A percentile compares a stretch with the other conserved stretches of the same genome.
Conservation (phyloP, 2,888 invertebrate genomes). For the Euphydryas editha region DNA sequence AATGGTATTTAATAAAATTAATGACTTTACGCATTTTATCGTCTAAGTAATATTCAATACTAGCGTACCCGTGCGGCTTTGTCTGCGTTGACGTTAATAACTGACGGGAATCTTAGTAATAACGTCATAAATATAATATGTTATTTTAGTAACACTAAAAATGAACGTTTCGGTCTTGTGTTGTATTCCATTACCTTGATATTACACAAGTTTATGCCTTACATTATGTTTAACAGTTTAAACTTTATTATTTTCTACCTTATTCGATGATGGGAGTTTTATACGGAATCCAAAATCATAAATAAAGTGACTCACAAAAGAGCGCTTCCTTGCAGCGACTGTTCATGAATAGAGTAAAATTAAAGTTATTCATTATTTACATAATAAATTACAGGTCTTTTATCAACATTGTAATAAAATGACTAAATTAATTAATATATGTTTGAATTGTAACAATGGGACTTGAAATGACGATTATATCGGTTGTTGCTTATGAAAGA, state of each 20-base stretch:
- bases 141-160: neutral
- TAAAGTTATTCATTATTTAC: neutral
- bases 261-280: conserved; percentile 5
- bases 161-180: neutral
- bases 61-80: neutral
- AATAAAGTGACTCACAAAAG: conserved; percentile 11
- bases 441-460: conserved; percentile 23
- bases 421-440: conserved; percentile 7
- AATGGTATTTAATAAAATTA: neutral
- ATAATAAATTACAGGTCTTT: neutral
- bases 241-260: conserved; percentile 1
- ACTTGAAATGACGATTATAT: conserved; percentile 18
- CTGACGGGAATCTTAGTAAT: no score
- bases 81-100: no score
- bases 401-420: conserved; percentile 2
- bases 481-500: conserved; percentile 25
- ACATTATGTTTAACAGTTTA: conserved; percentile 4
- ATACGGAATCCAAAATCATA: conserved; percentile 17
- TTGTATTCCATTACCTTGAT: conserved; percentile 1
- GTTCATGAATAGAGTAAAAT: neutral
- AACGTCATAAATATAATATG: no score
- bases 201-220: neutral
- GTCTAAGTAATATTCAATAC: neutral
- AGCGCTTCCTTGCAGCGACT: neutral
- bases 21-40: conserved; percentile 1